Base-by-base conservation (phyloP, 2,113 vertebrate species). In the Pygoscelis antarcticus region DNA sequence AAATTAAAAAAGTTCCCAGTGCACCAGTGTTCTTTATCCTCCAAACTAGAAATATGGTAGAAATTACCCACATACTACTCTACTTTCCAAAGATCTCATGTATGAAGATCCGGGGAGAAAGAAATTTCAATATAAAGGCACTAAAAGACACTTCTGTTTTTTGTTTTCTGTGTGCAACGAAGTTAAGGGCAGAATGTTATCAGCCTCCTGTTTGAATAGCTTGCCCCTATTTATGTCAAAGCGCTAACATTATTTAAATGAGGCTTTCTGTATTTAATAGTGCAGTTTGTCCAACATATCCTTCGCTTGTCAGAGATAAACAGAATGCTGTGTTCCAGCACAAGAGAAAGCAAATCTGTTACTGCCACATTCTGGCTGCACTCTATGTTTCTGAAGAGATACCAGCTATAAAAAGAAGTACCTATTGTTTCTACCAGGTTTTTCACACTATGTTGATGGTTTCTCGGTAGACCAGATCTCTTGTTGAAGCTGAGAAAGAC, bases 301-400 rank as follows among this genome's bases (percentile, higher is more conserved):
- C 89, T 89, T 92, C 1, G 29, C 83, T 94, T 97, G 94, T 97
- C 95, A 96, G 94, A 96, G 95, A 96, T 87, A 95, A 97, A 97
- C 77, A 95, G 95, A 97, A 97, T 97, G 81, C 87, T 74, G 84
- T 95, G 94, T 96, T 96, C 96, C 87, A 93, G 89, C 58, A 96
- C 61, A 87, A 92, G 79, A 93, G 89, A 97, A 95, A 96, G 93
- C 87, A 97, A 96, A 97, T 97, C 97, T 95, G 95, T 96, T 92
- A 91, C 86, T 87, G 94, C 91, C 78, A 44, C 3, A 3, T 96
- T 95, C 87, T 87, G 93, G 91, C 92, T 95, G 91, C 93, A 93
- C 62, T 89, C 52, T 89, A 40, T 52, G 89, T 85, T 97, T 96
- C 96, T 77, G 75, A 94, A 95, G 74, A 94, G 78, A 93, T 55